Base-by-base conservation (phyloP, 1,140 invertebrate genomes). In the Zaprionus kolodkinae region DNA sequence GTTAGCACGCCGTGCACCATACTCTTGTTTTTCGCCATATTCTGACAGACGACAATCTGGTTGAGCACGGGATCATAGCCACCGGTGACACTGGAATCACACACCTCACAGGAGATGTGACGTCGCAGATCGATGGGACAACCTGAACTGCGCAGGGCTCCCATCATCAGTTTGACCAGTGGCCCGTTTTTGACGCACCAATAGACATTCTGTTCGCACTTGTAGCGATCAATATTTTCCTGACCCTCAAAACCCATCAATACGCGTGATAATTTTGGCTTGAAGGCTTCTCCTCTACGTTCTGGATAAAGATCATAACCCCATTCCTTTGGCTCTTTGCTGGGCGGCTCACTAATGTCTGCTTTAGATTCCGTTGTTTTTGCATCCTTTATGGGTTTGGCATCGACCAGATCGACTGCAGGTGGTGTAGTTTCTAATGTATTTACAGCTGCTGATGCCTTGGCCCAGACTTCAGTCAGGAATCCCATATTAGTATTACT, bases 51-150 rank as follows among this genome's bases (percentile, higher is more conserved):
- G 7, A 99, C 96, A 72, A 99, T 95, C 95, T 98, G 92, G 68
- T 92, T 92, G 6, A 93, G 71, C 69, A 91, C 94, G 11, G 97
- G 96, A 94, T 99, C 98, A 94, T 97, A 99, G 13, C 98, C 98
- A 36, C 98, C 98, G 86, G 95, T 97, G 0, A 99, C 96, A 38
- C 94, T 93, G 17, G 94, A 93, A 87, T 96, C 95, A 93, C 98
- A 99, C 17, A 96, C 94, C 94, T 99, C 98, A 94, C 98, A 99
- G 0, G 96, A 96, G 70, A 99, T 95, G 91, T 99, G 98, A 72
- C 98, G 94, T 15, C 96, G 93, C 45, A 98, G 93, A 92, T 98
- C 96, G 73, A 99, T 93, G 59, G 95, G 93, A 93, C 97, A 98
- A 85, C 97, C 97, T 76, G 96, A 96, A 76, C 95, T 95, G 87